A percentile compares a stretch with the other conserved stretches of the same genome.
phyloP scores from a whole-genome alignment of 2,888 invertebrate species.

The Meteorus colon region DNA sequence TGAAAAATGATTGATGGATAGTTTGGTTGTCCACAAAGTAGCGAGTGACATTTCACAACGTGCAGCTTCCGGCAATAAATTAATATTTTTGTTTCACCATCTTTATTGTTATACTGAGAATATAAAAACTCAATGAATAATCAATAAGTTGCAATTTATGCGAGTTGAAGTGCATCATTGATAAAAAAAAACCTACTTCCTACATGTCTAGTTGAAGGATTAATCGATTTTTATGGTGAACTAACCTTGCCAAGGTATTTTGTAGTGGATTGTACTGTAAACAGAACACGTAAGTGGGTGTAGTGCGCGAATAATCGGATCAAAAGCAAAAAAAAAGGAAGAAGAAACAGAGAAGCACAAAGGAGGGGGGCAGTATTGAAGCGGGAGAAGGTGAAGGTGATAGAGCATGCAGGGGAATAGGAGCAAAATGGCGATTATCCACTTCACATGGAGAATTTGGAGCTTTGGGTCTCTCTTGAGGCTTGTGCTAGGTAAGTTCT shows the following conservation, averaged over 20 bases:
- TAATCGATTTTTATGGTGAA: not conserved
- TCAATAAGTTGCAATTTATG: not conserved
- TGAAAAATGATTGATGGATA: conserved; percentile 2
- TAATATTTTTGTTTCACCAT: not conserved
- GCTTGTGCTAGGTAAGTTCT: conserved; percentile 49
- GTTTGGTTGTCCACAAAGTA: not conserved
- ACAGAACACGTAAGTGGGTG: conserved; percentile 12
- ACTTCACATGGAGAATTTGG: conserved; percentile 49
- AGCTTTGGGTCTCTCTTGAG: conserved; percentile 47
- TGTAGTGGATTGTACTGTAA: conserved; percentile 31
- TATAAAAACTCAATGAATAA: not conserved
- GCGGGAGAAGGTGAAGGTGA: not conserved
- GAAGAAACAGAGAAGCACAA: conserved; percentile 12
- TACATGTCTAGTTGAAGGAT: not conserved
- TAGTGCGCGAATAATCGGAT: not conserved
- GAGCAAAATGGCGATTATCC: conserved; percentile 42
- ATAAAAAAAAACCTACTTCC: not conserved
- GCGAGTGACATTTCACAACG: not conserved
- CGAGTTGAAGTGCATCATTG: not conserved
- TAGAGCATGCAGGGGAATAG: not conserved
- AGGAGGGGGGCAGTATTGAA: not conserved
- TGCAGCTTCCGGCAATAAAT: not conserved
- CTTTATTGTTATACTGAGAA: not conserved
- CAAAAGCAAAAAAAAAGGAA: not conserved
- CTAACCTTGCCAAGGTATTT: conserved; percentile 20